Conservation (phyloP, 2,888 invertebrate species). For the Meteorus cinctellus region DNA sequence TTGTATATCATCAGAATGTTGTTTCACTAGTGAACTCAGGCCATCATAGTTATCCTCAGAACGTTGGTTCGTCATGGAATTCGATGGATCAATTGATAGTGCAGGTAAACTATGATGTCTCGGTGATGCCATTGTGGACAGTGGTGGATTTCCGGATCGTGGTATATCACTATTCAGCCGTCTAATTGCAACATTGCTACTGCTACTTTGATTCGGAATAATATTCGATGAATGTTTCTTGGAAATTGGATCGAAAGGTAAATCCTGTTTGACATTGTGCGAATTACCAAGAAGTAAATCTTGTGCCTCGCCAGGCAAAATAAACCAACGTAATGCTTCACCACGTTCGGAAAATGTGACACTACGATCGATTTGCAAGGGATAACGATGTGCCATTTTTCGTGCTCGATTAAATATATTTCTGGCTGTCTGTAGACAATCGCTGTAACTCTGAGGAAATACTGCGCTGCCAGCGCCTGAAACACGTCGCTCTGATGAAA, state of each 20-base stretch:
- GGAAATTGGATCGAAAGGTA: constrained; percentile 83
- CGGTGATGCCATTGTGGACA: constrained; percentile 76
- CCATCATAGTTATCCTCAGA: constrained; percentile 39
- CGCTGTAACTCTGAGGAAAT: constrained; percentile 84
- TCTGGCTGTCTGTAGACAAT: constrained; percentile 86
- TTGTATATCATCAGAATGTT: constrained; percentile 38
- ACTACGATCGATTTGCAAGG: constrained; percentile 82
- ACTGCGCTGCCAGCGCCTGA: constrained; percentile 81
- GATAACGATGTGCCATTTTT: constrained; percentile 84
- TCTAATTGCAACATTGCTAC: constrained; percentile 58
- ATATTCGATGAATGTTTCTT: constrained; percentile 64
- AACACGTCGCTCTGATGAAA: constrained; percentile 81
- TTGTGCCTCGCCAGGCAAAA: constrained; percentile 91
- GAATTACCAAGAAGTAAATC: constrained; percentile 83
- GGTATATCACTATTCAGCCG: constrained; percentile 70
- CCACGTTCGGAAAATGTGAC: constrained; percentile 80
- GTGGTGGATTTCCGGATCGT: constrained; percentile 64
- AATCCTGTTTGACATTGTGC: constrained; percentile 84
- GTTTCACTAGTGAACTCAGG: constrained; percentile 39
- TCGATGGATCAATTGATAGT: constrained; percentile 46
- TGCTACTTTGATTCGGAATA: constrained; percentile 50
- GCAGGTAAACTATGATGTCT: constrained; percentile 83
- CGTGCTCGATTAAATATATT: constrained; percentile 85
- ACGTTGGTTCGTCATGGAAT: constrained; percentile 14
- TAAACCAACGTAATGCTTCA: constrained; percentile 88